Base-by-base conservation (phyloP, 2,113 vertebrate species). In the Caracal caracal region DNA sequence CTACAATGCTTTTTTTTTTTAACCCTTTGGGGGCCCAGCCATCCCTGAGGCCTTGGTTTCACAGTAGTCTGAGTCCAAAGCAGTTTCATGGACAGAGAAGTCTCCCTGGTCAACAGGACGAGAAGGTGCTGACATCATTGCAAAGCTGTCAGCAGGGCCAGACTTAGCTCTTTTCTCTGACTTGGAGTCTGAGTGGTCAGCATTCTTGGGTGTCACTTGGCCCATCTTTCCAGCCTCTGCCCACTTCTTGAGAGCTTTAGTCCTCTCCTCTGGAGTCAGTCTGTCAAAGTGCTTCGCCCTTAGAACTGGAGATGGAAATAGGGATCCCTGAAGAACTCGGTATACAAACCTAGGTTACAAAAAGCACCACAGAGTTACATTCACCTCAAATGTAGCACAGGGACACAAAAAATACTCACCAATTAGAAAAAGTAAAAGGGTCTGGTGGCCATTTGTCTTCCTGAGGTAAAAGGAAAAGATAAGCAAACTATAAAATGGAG, bases 261-360 rank as follows among this genome's bases (percentile, higher is more conserved):
- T 89, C 92, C 97, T 98, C 22, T 96, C 88, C 71, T 98, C 68
- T 0, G 97, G 93, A 24, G 96, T 84, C 53, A 98, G 96, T 73
- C 93, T 96, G 87, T 99, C 99, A 5, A 98, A 95, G 83, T 94
- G 97, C 87, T 98, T 98, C 51, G 99, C 99, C 86, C 82, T 99
- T 92, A 98, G 65, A 35, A 98, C 78, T 0, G 97, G 95, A 66
- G 99, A 97, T 0, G 99, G 98, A 97, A 94, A 99, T 22, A 96
- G 51, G 68, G 99, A 99, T 98, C 98, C 98, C 94, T 98, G 96
- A 35, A 99, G 95, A 91, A 98, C 98, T 94, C 98, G 98, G 79
- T 98, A 98, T 33, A 99, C 22, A 49, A 99, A 98, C 88, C 99
- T 99, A 95, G 90, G 73, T 97, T 73, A 97, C 65, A 96, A 93